phyloP scores from a whole-genome alignment of 2,888 invertebrate species.

The Drosophila ustulata region DNA sequence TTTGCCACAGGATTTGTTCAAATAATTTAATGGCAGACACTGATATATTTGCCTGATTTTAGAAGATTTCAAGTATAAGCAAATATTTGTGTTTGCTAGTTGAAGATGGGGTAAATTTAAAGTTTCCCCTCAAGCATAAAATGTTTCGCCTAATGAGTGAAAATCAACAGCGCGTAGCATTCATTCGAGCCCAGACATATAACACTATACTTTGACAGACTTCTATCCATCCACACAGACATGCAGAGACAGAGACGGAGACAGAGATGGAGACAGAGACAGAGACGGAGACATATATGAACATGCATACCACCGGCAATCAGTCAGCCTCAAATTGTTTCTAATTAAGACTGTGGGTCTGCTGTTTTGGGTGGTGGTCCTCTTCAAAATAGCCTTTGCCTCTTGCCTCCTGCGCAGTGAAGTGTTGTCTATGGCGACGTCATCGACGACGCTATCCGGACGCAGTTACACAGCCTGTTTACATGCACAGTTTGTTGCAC shows the following conservation, averaged over 20 bases:
- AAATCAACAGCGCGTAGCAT: constrained; percentile 55
- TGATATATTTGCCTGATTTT: neutral
- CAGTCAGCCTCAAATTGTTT: constrained; percentile 76
- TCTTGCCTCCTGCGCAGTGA: constrained; percentile 45
- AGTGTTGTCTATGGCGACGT: constrained; percentile 59
- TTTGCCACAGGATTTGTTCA: neutral
- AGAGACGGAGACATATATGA: constrained; percentile 6
- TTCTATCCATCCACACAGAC: constrained; percentile 2
- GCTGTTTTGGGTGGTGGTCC: constrained; percentile 27
- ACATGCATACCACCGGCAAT: constrained; percentile 54
- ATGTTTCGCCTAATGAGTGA: constrained; percentile 46
- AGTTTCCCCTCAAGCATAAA: constrained; percentile 34
- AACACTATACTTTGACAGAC: neutral
- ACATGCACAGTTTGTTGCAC: constrained; percentile 73
- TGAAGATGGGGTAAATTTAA: constrained; percentile 26
- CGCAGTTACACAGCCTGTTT: constrained; percentile 61
- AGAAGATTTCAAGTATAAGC: neutral
- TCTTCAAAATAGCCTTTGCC: constrained; percentile 41
- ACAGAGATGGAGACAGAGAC: constrained; percentile 1
- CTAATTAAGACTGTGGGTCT: constrained; percentile 70
- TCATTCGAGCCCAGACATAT: constrained; percentile 2
- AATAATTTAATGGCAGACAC: constrained; percentile 1
- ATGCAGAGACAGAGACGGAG: constrained; percentile 10
- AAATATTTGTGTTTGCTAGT: constrained; percentile 9
- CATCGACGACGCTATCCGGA: constrained; percentile 38